These are phyloP conservation scores for Chrosomus eos DNA, from an alignment of 2,797 vertebrate species.

Conservation along the genomic window DNA sequence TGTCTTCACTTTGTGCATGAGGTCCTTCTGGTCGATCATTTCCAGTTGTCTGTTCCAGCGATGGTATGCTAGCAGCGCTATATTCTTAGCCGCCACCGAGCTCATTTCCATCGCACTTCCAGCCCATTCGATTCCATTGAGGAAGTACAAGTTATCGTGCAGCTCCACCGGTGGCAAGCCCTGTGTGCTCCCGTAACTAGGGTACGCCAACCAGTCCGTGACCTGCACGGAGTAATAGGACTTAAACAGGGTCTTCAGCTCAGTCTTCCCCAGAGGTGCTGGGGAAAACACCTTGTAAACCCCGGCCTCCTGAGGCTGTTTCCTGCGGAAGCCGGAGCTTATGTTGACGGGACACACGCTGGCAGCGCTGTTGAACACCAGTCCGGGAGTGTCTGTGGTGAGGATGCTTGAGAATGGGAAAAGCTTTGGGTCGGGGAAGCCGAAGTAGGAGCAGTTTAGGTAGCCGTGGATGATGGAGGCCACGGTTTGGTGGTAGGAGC, in stretches of 20 bases:
- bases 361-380: slow-evolving; percentile 91
- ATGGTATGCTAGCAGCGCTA: slow-evolving; percentile 93
- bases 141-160: slow-evolving; percentile 92
- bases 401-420: slow-evolving; percentile 93
- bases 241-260: slow-evolving; percentile 95
- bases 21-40: slow-evolving; percentile 95
- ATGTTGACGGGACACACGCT: slow-evolving; percentile 94
- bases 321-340: slow-evolving; percentile 86
- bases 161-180: slow-evolving; percentile 85
- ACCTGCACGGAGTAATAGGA: slow-evolving; percentile 98
- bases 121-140: slow-evolving; percentile 92
- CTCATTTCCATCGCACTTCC: slow-evolving; percentile 97
- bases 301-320: slow-evolving; percentile 93
- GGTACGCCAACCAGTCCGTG: slow-evolving; percentile 89
- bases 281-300: slow-evolving; percentile 94
- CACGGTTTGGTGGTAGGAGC: slow-evolving; percentile 86
- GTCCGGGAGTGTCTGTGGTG: slow-evolving; percentile 83
- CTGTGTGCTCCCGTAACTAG: slow-evolving; percentile 81
- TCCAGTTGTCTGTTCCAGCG: slow-evolving; percentile 92
- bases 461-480: slow-evolving; percentile 94
- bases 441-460: slow-evolving; percentile 95
- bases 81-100: slow-evolving; percentile 93
- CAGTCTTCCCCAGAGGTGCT: slow-evolving; percentile 82
- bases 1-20: slow-evolving; percentile 97
- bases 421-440: slow-evolving; percentile 92